Conservation (phyloP, 2,888 invertebrate genomes). For the Andrena marginata region DNA sequence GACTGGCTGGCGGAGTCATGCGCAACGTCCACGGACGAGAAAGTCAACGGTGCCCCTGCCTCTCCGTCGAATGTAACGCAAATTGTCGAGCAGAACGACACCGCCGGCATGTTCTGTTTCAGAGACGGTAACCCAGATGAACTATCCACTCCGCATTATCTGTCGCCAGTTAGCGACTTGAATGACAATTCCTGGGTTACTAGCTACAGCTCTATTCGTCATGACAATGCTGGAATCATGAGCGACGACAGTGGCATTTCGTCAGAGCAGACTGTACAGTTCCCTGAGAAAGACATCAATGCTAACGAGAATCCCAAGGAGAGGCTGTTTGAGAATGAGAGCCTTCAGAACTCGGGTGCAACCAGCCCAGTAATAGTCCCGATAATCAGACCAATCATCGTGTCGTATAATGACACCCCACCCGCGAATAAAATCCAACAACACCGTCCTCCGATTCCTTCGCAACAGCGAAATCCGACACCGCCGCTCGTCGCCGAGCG, state of each 20-base stretch:
- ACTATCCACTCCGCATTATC: too few species aligned
- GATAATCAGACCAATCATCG: slow-evolving; percentile 18
- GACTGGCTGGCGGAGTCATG: slow-evolving; percentile 9
- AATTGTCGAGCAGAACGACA: too few species aligned
- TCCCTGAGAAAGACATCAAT: background rate
- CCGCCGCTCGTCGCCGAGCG: background rate
- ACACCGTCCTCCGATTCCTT: background rate
- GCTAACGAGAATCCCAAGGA: background rate
- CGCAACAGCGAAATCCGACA: background rate
- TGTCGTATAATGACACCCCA: background rate
- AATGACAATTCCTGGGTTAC: background rate
- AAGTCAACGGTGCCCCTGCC: background rate
- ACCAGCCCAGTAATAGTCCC: slow-evolving; percentile 17
- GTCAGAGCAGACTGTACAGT: background rate
- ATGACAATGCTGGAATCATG: background rate
- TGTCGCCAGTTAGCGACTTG: too few species aligned
- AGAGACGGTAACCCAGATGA: too few species aligned
- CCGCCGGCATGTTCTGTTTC: too few species aligned
- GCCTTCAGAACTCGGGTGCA: too few species aligned
- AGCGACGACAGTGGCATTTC: background rate
- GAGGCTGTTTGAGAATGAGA: background rate
- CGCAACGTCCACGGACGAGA: background rate
- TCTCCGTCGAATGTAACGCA: background rate
- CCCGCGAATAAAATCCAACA: background rate
- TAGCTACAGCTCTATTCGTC: background rate